Evolutionary conservation across 2,113 vertebrate genomes (phyloP), one percentile per base, ranked within the genome.

Genomic region (Brachypodius melanocephalos): DNA sequence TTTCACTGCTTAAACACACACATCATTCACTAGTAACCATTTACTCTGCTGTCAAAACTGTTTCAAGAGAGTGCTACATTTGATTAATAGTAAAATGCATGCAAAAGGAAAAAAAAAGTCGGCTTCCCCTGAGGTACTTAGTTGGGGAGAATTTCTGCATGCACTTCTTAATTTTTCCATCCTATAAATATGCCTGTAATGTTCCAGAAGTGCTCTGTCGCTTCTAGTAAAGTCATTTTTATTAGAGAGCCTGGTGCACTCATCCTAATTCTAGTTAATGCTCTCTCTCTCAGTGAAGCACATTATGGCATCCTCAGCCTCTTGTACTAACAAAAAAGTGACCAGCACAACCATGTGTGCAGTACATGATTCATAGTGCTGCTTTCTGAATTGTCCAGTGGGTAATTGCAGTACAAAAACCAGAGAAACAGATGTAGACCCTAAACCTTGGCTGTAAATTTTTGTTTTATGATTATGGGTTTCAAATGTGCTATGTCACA

Each of bases 391-490:
- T 98, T 96, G 98, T 97, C 98, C 98, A 97, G 97, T 97, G 97
- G 97, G 97, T 98, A 98, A 98, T 97, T 98, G 97, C 96, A 95
- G 95, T 97, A 97, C 96, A 89, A 97, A 98, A 98, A 97, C 75
- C 98, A 98, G 97, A 98, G 97, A 98, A 98, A 98, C 97, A 97
- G 97, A 98, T 98, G 98, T 97, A 98, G 96, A 97, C 97, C 96
- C 97, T 98, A 97, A 97, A 97, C 95, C 96, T 91, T 87, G 95
- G 97, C 97, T 97, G 96, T 98, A 98, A 98, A 98, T 97, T 98
- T 97, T 97, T 97, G 97, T 74, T 98, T 98, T 98, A 98, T 98
- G 97, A 98, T 98, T 98, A 98, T 98, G 96, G 98, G 95, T 97
- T 98, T 98, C 97, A 98, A 98, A 98, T 97, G 97, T 92, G 96